These are phyloP conservation scores for Barypeithes pellucidus DNA, from an alignment of 2,888 invertebrate genomes.

Conservation along the genomic window DNA sequence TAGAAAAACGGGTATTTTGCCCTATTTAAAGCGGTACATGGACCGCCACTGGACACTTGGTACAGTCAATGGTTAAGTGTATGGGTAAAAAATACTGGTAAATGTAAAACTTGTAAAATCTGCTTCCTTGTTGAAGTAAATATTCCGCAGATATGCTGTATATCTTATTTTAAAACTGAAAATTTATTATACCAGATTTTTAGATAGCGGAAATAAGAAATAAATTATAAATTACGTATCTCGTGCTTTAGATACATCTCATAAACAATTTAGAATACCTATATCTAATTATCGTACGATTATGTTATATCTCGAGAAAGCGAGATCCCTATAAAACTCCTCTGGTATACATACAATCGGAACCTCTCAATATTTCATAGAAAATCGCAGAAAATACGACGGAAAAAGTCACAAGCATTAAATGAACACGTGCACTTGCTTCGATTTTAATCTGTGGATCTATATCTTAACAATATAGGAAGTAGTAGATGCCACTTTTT, in stretches of 20 bases:
- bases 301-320: conserved; percentile 25
- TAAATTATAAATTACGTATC: conserved; percentile 5
- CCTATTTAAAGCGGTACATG: too few species aligned
- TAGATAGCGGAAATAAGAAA: not conserved
- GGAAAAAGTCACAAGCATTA: conserved; percentile 9
- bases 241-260: not conserved
- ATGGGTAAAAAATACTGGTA: too few species aligned
- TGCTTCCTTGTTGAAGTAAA: too few species aligned
- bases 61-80: too few species aligned
- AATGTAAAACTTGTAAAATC: too few species aligned
- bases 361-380: conserved; percentile 33
- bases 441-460: conserved; percentile 28
- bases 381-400: conserved; percentile 14
- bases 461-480: conserved; percentile 35
- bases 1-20: too few species aligned
- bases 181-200: not conserved
- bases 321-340: not conserved
- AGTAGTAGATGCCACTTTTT: conserved; percentile 18
- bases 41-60: too few species aligned
- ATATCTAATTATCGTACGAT: conserved; percentile 27
- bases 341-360: conserved; percentile 31
- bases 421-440: conserved; percentile 34
- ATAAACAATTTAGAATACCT: conserved; percentile 12
- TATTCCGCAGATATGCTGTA: too few species aligned
- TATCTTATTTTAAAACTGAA: not conserved